Evolutionary conservation across 30 jellyfish, hydroid and myxozoan genomes (phyloP).

Genomic region (Aurelia sp.): DNA sequence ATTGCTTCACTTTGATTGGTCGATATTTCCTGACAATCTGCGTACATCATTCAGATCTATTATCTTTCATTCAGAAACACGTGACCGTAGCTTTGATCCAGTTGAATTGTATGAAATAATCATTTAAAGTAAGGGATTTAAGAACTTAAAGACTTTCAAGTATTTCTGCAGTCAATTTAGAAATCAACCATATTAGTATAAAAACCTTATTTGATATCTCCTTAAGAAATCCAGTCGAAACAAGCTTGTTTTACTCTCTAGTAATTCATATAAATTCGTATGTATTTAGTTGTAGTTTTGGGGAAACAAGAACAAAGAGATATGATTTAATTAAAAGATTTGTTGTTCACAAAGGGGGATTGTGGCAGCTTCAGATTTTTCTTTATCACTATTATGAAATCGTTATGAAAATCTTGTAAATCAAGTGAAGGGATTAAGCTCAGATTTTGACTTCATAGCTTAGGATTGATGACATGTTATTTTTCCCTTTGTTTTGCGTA

Average conservation of each 20-base stretch:
- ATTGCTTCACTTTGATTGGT: too few relatives aligned
- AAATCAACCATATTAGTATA: slow-evolving; percentile 18
- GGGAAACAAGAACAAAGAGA: slow-evolving; percentile 32
- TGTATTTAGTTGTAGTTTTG: slow-evolving; percentile 25
- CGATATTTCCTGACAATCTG: too few relatives aligned
- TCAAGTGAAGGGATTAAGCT: too few relatives aligned
- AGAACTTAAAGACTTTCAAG: too few relatives aligned
- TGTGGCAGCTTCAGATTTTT: slow-evolving; percentile 34
- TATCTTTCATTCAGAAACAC: too few relatives aligned
- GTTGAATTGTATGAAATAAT: too few relatives aligned
- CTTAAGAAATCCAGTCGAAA: slow-evolving; percentile 29
- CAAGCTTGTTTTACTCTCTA: slow-evolving; percentile 14
- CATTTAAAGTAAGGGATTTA: too few relatives aligned
- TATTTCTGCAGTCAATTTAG: too few relatives aligned
- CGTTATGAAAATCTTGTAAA: slow-evolving; percentile 44
- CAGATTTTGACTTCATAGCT: not conserved
- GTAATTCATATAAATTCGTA: slow-evolving; percentile 27
- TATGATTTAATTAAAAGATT: slow-evolving; percentile 41
- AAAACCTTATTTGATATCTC: slow-evolving; percentile 39
- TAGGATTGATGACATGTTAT: not conserved
- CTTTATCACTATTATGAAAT: slow-evolving; percentile 42
- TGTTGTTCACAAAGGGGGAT: slow-evolving; percentile 30
- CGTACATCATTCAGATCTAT: too few relatives aligned
- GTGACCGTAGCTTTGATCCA: too few relatives aligned
- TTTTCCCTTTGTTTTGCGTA: not conserved